These are phyloP conservation scores for Cherax quadricarinatus DNA, from an alignment of 1,140 invertebrate species.

Conservation along the genomic window DNA sequence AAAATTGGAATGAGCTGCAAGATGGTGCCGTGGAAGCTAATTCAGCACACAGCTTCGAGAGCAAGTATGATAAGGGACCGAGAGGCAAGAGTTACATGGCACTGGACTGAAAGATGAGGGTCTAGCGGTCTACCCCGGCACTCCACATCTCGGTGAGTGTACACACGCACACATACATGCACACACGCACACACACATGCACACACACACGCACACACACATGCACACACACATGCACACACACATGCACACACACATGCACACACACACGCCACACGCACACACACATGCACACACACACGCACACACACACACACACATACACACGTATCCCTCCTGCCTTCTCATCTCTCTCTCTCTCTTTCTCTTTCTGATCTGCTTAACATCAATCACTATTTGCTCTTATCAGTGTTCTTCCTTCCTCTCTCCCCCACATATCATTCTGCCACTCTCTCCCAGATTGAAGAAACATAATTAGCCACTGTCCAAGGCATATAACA, in stretches of 20 bases:
- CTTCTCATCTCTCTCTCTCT: neutral
- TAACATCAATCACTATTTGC: neutral
- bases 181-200: neutral
- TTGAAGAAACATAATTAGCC: too few relatives aligned
- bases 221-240: slow-evolving; percentile 21
- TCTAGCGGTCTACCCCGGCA: neutral
- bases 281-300: slow-evolving; percentile 10
- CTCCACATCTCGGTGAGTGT: neutral
- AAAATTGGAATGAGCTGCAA: too few relatives aligned
- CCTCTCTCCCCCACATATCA: too few relatives aligned
- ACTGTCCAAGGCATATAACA: neutral
- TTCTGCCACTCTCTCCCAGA: neutral
- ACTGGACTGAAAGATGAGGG: too few relatives aligned
- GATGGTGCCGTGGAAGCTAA: too few relatives aligned
- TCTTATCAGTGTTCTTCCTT: neutral
- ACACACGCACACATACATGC: too few relatives aligned
- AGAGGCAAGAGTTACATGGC: too few relatives aligned
- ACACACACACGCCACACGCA: neutral
- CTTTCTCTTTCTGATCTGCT: too few relatives aligned
- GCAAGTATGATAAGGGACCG: too few relatives aligned
- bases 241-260: slow-evolving; percentile 23
- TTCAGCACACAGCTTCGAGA: too few relatives aligned
- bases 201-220: slow-evolving; percentile 36
- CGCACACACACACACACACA: slow-evolving; percentile 14
- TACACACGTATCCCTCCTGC: too few relatives aligned